Base-by-base conservation (phyloP, 2,113 vertebrate genomes). In the Psilopsiagon aurifrons region DNA sequence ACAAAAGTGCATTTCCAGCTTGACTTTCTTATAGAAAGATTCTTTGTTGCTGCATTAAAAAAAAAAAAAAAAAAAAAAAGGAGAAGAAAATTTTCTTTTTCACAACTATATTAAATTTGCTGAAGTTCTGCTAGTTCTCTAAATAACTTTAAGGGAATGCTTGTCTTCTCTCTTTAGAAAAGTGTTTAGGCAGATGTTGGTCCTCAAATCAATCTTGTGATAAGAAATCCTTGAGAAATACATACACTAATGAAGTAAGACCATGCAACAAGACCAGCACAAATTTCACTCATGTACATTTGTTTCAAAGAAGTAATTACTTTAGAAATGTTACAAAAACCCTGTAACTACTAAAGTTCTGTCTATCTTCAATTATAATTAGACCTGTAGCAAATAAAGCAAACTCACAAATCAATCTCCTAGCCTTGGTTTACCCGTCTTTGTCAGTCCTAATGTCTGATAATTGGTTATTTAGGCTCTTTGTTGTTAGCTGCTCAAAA, bases 251-350 rank as follows among this genome's bases (percentile, higher is more conserved):
- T 92, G 95, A 95, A 90, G 79, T 77, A 71, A 60, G 69, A 94
- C 54, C 5, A 91, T 88, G 54, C 35, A 66, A 57, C 49, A 49
- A 49, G 47, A 24, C 47, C 47, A 94, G 51, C 31, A 88, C 54
- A 69, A 41, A 51, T 87, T 94, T 86, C 67, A 85, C 17, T 41
- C 0, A 0, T 43, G 17, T 25, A 69, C 67, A 35, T 59, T 95
- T 78, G 80, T 88, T 95, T 94, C 51, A 64, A 71, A 94, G 47
- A 76, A 85, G 51, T 90, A 95, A 96, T 97, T 97, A 87, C 52
- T 88, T 90, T 47, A 66, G 75, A 94, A 91, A 89, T 83, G 62
- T 69, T 96, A 89, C 47, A 84, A 87, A 84, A 44, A 0, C 9
- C 60, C 47, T 73, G 11, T 73, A 94, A 86, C 49, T 69, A 55